Evolutionary conservation across 2,113 vertebrate genomes (phyloP).

Genomic region (Probosciger aterrimus): DNA sequence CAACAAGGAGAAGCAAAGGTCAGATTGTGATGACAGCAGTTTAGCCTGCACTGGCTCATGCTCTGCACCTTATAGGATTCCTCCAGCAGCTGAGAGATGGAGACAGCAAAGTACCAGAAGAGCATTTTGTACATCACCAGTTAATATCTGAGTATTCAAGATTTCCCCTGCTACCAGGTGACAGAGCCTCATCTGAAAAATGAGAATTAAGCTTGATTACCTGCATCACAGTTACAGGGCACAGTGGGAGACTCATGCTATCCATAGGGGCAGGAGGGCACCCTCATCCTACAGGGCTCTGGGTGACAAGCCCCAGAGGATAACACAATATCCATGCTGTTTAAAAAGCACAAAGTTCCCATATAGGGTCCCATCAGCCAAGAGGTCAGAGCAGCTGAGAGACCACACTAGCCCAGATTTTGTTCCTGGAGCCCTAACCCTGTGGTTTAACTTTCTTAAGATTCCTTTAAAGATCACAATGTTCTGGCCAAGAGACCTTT

Average conservation of each 20-base stretch:
- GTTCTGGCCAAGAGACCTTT: constrained; percentile 62
- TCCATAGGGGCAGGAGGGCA: neutral
- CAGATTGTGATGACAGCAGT: neutral
- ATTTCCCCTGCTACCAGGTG: neutral
- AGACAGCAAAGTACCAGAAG: neutral
- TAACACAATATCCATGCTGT: neutral
- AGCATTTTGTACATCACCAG: neutral
- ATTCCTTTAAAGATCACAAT: constrained; percentile 56
- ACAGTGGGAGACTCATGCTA: neutral
- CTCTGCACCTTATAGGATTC: neutral
- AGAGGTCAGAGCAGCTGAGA: neutral
- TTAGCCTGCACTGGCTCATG: neutral
- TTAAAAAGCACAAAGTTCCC: neutral
- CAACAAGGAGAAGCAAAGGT: neutral
- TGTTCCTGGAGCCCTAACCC: neutral
- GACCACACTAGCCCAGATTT: neutral
- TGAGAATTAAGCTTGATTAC: neutral
- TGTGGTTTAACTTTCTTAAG: constrained; percentile 38
- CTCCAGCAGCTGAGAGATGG: neutral
- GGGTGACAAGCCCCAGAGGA: neutral
- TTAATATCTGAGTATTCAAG: neutral
- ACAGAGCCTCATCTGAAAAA: neutral
- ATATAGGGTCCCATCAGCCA: neutral
- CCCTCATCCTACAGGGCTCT: neutral
- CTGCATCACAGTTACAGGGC: neutral